phyloP scores from a whole-genome alignment of 1,140 invertebrate species.

The Pseudomyrmex cubaensis region DNA sequence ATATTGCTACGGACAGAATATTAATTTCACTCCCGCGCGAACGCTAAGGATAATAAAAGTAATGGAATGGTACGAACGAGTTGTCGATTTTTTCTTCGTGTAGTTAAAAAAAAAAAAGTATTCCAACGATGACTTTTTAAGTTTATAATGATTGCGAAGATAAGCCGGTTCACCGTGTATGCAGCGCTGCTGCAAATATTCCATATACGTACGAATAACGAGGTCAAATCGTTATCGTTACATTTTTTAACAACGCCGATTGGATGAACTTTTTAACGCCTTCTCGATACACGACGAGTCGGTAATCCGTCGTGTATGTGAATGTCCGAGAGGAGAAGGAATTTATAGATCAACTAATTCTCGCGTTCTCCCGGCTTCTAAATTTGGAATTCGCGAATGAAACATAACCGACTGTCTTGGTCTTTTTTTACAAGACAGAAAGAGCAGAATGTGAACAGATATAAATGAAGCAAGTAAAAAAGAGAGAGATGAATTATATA shows the following conservation, averaged over 20 bases:
- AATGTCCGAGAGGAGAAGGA: conserved; percentile 9
- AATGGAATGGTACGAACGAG: neutral
- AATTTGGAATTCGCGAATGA: conserved; percentile 23
- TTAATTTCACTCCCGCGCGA: conserved; percentile 5
- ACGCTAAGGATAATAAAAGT: conserved; percentile 3
- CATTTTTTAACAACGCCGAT: conserved; percentile 14
- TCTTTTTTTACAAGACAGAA: conserved; percentile 12
- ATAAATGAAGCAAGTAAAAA: neutral
- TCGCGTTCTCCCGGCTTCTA: conserved; percentile 14
- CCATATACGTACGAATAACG: neutral
- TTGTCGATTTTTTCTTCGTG: neutral
- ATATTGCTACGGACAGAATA: conserved; percentile 9
- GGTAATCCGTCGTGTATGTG: conserved; percentile 70
- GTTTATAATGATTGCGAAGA: conserved; percentile 34
- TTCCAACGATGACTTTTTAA: no score
- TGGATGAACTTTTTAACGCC: conserved; percentile 68
- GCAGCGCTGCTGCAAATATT: conserved; percentile 43
- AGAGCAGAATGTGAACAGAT: neutral
- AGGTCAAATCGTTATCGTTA: conserved; percentile 68
- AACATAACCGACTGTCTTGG: conserved; percentile 17
- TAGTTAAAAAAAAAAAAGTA: no score
- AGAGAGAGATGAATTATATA: neutral
- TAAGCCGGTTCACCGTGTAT: conserved; percentile 26
- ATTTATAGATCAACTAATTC: conserved; percentile 51
- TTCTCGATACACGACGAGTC: conserved; percentile 58